phyloP scores from a whole-genome alignment of 2,888 invertebrate genomes.

The Reticulitermes lucifugus region DNA sequence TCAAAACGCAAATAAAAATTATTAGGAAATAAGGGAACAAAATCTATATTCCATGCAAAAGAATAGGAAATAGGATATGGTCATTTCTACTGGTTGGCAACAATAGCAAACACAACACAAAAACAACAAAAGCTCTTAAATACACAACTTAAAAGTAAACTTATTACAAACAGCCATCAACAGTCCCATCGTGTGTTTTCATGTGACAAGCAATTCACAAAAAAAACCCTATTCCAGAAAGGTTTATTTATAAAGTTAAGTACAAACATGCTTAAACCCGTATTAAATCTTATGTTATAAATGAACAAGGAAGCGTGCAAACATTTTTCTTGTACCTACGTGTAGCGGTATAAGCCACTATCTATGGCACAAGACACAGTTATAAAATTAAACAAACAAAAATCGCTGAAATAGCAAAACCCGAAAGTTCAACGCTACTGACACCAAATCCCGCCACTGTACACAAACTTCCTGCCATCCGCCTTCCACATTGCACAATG shows the following conservation, averaged over 20 bases:
- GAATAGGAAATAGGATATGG: background rate
- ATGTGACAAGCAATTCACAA: background rate
- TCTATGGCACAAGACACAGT: too few relatives aligned
- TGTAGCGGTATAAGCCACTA: too few relatives aligned
- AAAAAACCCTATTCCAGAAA: background rate
- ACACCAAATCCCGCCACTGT: too few relatives aligned
- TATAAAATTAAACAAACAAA: too few relatives aligned
- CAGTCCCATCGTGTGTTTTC: background rate
- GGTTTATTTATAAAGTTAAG: background rate
- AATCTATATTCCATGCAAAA: background rate
- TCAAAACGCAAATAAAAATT: conserved; percentile 12
- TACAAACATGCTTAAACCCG: background rate
- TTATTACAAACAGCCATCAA: background rate
- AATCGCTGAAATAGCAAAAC: too few relatives aligned
- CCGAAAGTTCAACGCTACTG: too few relatives aligned
- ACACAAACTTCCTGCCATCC: too few relatives aligned
- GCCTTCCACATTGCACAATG: too few relatives aligned
- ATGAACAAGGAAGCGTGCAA: too few relatives aligned
- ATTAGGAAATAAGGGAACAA: background rate
- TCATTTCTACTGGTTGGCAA: too few relatives aligned
- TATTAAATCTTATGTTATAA: too few relatives aligned
- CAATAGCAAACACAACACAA: background rate
- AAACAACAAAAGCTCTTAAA: background rate
- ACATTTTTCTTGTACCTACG: too few relatives aligned
- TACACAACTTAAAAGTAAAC: background rate